Base-by-base conservation (phyloP, 2,888 invertebrate genomes). In the Melipona beecheii region DNA sequence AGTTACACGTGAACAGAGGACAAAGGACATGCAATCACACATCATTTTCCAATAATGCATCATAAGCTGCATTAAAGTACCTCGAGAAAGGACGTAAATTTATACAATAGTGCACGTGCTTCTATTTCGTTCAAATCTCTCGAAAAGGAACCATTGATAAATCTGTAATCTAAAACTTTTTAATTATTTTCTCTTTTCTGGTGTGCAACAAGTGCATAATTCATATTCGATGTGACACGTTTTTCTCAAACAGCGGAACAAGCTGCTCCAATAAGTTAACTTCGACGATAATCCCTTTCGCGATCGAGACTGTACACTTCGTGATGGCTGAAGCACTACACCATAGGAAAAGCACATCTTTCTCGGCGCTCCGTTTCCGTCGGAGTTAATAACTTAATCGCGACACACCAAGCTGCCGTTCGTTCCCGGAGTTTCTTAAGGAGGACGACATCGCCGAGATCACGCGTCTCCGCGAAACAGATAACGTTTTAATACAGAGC, bases 401-500 rank as follows among this genome's bases (percentile, higher is more conserved):
- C 82, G 56, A 75, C 76, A 43, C 72, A 52, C 56, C 76, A 65
- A 69, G 62, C 36, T 66, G 78, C 68, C 58, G 68, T 52, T 78
- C n/a, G 60, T 65, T 84, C 54, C 76, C 66, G 60, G 74, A 84
- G 83, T 85, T 86, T 75, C 85, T 88, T 88, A 84, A 89, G 89
- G 75, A 87, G 75, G 72, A 84, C 71, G 83, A 86, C 75, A 69
- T 70, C 62, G 74, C 74, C 62, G 65, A 50, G 81, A 87, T 87
- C 87, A 87, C 89, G 89, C 84, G 78, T 83, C 83, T 52, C 71
- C 72, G 84, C 78, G 73, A 78, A 78, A 91, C 91, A 89, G 90
- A 90, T 89, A 89, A 89, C 90, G 92, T 92, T 93, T 93, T 93
- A 93, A 93, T 92, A 91, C 92, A 90, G 90, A 84, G 87, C 91